Conservation (phyloP, 2,888 invertebrate species). For the Cheilosia vernalis region DNA sequence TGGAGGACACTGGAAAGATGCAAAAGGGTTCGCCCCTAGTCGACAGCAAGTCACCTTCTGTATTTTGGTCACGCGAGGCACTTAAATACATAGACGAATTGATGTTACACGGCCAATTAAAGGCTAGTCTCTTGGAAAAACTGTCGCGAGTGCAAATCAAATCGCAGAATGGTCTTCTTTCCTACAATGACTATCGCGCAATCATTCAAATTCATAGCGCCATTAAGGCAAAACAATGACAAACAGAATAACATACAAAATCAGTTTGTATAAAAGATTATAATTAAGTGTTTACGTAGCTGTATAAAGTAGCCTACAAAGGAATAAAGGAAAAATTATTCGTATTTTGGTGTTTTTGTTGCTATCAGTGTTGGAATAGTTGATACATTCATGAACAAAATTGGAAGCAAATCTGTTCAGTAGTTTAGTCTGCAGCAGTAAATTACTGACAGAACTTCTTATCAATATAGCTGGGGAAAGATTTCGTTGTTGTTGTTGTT, state of each 20-base stretch:
- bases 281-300: constrained; percentile 56
- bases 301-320: constrained; percentile 57
- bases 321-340: constrained; percentile 46
- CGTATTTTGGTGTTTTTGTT: not conserved
- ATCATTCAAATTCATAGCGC: constrained; percentile 79
- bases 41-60: constrained; percentile 76
- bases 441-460: not conserved
- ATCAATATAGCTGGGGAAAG: not conserved
- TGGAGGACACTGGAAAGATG: constrained; percentile 59
- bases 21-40: constrained; percentile 10
- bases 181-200: constrained; percentile 81
- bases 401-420: no score
- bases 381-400: no score
- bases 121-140: constrained; percentile 77
- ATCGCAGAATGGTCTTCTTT: constrained; percentile 80
- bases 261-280: constrained; percentile 52
- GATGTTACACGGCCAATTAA: constrained; percentile 74
- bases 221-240: constrained; percentile 77
- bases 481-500: no score
- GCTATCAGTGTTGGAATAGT: no score
- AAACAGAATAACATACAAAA: constrained; percentile 32
- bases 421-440: not conserved
- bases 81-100: constrained; percentile 80
- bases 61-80: constrained; percentile 82
- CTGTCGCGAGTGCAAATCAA: constrained; percentile 79